Conservation (phyloP, 2,888 invertebrate genomes). For the Linnaemya tessellans region DNA sequence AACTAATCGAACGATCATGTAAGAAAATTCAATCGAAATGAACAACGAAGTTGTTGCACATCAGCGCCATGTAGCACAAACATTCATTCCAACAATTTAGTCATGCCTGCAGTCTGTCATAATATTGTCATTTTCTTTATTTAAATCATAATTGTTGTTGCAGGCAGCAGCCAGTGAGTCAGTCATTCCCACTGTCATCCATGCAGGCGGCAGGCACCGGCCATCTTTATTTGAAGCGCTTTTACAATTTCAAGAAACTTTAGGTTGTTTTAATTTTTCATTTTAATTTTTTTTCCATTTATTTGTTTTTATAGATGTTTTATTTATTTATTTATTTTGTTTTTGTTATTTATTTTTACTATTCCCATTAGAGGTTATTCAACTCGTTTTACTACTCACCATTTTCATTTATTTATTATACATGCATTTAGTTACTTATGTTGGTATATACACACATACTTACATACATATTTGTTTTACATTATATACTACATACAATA, state of each 20-base stretch:
- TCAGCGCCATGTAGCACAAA: too few species aligned
- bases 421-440: constrained; percentile 24
- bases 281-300: constrained; percentile 25
- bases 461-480: constrained; percentile 42
- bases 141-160: constrained; percentile 57
- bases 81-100: not conserved
- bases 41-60: not conserved
- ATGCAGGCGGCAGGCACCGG: not conserved
- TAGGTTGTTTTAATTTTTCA: constrained; percentile 42
- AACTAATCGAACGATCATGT: not conserved
- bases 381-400: constrained; percentile 62
- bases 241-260: constrained; percentile 60
- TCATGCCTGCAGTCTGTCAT: constrained; percentile 17
- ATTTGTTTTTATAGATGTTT: constrained; percentile 30
- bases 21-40: not conserved
- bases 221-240: constrained; percentile 39
- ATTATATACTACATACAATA: constrained; percentile 48
- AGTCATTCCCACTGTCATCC: not conserved
- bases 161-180: not conserved
- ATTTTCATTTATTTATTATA: constrained; percentile 59
- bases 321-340: not conserved
- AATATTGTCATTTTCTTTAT: constrained; percentile 56
- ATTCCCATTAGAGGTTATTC: constrained; percentile 71
- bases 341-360: too few species aligned
- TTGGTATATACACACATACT: not conserved